Percentiles rank a stretch among this genome's conserved stretches.
phyloP scores from a whole-genome alignment of 2,888 invertebrate genomes.

The Hypomecis atomaria region DNA sequence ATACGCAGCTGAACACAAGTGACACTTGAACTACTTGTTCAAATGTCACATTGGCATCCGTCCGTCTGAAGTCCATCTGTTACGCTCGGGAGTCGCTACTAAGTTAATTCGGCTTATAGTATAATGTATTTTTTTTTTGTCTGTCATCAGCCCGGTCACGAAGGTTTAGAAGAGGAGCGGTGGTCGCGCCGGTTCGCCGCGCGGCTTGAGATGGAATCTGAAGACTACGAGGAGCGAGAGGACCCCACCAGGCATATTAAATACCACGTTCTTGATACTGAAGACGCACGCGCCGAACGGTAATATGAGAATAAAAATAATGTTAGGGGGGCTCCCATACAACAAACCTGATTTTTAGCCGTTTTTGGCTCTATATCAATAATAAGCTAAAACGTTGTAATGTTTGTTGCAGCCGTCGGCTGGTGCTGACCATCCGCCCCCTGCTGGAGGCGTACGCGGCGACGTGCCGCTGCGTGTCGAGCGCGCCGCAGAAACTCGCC shows the following conservation, averaged over 20 bases:
- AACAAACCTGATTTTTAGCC: too few species aligned
- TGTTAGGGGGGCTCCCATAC: too few species aligned
- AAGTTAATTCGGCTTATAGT: too few species aligned
- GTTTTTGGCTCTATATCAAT: too few species aligned
- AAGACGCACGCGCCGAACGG: constrained; percentile 68
- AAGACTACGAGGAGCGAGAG: constrained; percentile 48
- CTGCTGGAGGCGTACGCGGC: constrained; percentile 90
- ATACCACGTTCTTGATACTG: constrained; percentile 55
- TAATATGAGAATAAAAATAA: too few species aligned
- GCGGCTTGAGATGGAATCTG: constrained; percentile 65
- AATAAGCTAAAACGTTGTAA: too few species aligned
- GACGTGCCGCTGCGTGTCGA: constrained; percentile 73
- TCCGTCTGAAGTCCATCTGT: too few species aligned
- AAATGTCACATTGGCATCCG: too few species aligned
- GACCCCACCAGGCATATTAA: constrained; percentile 56
- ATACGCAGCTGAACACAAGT: too few species aligned
- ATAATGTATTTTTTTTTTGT: neutral
- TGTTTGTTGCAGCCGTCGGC: constrained; percentile 74
- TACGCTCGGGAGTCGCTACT: too few species aligned
- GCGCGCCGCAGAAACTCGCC: constrained; percentile 86
- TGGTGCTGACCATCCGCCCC: constrained; percentile 87
- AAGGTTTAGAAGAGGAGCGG: constrained; percentile 77
- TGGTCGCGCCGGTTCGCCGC: constrained; percentile 84
- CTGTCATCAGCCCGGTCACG: constrained; percentile 35
- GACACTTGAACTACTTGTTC: too few species aligned